phyloP scores from a whole-genome alignment of 2,888 invertebrate genomes.

The Subacronicta megacephala region DNA sequence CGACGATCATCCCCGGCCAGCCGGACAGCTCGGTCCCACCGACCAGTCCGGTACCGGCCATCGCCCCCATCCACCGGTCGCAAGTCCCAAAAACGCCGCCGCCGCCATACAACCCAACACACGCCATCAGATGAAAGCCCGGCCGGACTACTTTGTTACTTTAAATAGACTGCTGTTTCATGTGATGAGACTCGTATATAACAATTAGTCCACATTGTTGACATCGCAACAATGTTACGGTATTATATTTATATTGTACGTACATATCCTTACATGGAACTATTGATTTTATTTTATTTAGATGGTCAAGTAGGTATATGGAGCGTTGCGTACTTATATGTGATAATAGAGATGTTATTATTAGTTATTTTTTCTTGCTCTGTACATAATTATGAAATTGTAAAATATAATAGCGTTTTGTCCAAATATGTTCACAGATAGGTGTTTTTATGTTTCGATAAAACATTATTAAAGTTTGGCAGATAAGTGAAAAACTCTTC shows the following conservation, averaged over 20 bases:
- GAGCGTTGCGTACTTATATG: constrained; percentile 85
- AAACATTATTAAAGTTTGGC: constrained; percentile 55
- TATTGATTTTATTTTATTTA: constrained; percentile 70
- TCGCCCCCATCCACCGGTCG: constrained; percentile 77
- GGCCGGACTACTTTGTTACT: constrained; percentile 68
- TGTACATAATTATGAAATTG: constrained; percentile 80
- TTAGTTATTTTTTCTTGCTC: constrained; percentile 79
- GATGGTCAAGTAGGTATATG: constrained; percentile 74
- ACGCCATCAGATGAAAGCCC: constrained; percentile 86
- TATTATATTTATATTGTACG: constrained; percentile 80
- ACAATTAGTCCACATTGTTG: constrained; percentile 66
- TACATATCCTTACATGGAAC: constrained; percentile 82
- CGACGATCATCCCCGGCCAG: constrained; percentile 76
- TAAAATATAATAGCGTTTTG: constrained; percentile 71
- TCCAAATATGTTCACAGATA: constrained; percentile 55
- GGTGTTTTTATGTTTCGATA: not conserved
- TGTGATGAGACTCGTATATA: constrained; percentile 81
- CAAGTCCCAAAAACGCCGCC: constrained; percentile 86
- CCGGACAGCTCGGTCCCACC: constrained; percentile 61
- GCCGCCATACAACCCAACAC: constrained; percentile 85
- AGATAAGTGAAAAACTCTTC: constrained; percentile 71
- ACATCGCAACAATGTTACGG: constrained; percentile 70
- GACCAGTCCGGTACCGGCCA: constrained; percentile 53
- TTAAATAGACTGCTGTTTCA: constrained; percentile 88
- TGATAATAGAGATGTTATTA: constrained; percentile 82